These are phyloP conservation scores for Lagopus leucura DNA, from an alignment of 2,113 vertebrate genomes.

Conservation along the genomic window DNA sequence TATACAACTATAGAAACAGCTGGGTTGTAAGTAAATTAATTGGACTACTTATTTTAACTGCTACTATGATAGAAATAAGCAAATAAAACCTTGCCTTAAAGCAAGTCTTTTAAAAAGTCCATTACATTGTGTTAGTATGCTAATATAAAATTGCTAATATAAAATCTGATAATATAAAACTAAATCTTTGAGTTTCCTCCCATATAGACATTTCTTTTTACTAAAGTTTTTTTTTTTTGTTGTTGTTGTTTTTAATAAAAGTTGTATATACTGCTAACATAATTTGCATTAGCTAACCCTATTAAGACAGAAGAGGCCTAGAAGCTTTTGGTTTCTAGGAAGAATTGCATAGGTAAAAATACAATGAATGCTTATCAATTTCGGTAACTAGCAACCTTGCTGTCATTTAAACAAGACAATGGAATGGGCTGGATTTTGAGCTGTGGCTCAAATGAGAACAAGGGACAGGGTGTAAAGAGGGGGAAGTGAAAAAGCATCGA, in stretches of 20 bases:
- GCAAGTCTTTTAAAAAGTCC: not conserved
- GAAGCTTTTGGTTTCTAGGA: not conserved
- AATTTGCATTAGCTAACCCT: not conserved
- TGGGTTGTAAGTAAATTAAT: not conserved
- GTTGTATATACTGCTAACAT: not conserved
- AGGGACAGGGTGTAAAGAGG: not conserved
- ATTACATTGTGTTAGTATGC: not conserved
- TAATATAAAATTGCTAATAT: not conserved
- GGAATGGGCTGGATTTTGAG: not conserved
- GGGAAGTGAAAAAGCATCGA: fast-evolving
- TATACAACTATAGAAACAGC: not conserved
- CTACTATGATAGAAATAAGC: not conserved
- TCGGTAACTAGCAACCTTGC: not conserved
- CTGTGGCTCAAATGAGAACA: not conserved
- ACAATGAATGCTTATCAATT: not conserved
- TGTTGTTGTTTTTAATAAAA: not conserved
- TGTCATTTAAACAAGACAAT: not conserved
- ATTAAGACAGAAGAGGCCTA: not conserved
- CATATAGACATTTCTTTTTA: not conserved
- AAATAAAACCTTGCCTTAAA: not conserved
- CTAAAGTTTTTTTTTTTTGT: not conserved
- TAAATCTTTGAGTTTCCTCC: not conserved
- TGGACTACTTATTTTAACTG: not conserved
- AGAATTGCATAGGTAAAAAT: not conserved
- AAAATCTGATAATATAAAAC: slow-evolving; percentile 8